Conservation (phyloP, 2,888 invertebrate species). For the Pachliopta kotzebuea region DNA sequence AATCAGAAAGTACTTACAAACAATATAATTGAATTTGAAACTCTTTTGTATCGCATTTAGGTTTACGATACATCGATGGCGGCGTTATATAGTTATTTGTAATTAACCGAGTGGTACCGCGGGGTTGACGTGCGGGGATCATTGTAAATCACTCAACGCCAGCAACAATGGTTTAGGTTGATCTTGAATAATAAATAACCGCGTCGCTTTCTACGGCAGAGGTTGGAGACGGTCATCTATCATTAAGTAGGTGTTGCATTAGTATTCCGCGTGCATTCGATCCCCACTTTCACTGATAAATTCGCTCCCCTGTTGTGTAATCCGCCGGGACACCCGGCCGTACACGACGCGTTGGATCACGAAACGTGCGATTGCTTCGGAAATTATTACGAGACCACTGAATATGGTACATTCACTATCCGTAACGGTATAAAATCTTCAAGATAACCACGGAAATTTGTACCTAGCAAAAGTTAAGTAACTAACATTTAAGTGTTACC, state of each 20-base stretch:
- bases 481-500: too few species aligned
- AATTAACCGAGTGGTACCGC: conserved; percentile 38
- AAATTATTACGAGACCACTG: not conserved
- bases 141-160: conserved; percentile 60
- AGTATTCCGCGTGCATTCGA: conserved; percentile 59
- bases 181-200: conserved; percentile 63
- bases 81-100: conserved; percentile 34
- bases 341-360: conserved; percentile 2
- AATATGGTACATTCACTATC: not conserved
- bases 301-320: conserved; percentile 66
- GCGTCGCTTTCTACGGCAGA: conserved; percentile 60
- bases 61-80: conserved; percentile 2
- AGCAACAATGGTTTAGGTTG: conserved; percentile 60
- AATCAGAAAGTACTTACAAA: conserved; percentile 28
- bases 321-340: conserved; percentile 3
- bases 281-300: conserved; percentile 72
- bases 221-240: conserved; percentile 53
- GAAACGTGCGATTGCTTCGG: conserved; percentile 2
- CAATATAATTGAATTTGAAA: conserved; percentile 26
- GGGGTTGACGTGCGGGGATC: conserved; percentile 38
- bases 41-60: conserved; percentile 34
- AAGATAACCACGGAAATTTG: too few species aligned
- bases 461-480: too few species aligned
- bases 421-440: too few species aligned
- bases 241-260: conserved; percentile 63